Conservation (phyloP, 1,140 invertebrate species). For the Drosophila kurseongensis region DNA sequence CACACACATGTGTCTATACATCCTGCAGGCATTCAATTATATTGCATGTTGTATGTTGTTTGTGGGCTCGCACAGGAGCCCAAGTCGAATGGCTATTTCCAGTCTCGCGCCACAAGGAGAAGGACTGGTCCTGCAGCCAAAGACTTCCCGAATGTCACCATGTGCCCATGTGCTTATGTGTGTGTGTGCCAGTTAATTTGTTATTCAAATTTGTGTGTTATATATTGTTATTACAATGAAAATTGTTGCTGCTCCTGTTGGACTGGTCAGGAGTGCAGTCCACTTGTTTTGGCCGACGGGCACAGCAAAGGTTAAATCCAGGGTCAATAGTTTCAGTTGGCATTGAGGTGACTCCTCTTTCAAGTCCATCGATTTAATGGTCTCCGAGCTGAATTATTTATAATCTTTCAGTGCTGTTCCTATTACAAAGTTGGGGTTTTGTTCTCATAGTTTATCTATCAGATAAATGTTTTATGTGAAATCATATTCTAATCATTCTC, state of each 20-base stretch:
- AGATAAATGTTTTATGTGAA: too few species aligned
- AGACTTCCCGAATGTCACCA: slow-evolving; percentile 56
- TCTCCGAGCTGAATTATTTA: slow-evolving; percentile 3
- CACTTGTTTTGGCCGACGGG: slow-evolving; percentile 53
- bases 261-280: slow-evolving; percentile 35
- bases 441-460: background rate
- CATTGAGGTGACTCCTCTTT: slow-evolving; percentile 6
- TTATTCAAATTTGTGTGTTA: slow-evolving; percentile 83
- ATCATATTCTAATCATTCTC: too few species aligned
- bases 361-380: background rate
- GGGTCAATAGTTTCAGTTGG: slow-evolving; percentile 37
- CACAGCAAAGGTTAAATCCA: slow-evolving; percentile 38
- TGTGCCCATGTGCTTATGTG: slow-evolving; percentile 11
- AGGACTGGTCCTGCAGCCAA: slow-evolving; percentile 11
- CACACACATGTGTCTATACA: slow-evolving; percentile 33
- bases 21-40: slow-evolving; percentile 82
- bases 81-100: slow-evolving; percentile 68
- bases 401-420: background rate
- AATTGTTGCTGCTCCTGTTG: slow-evolving; percentile 59
- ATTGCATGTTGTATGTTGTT: slow-evolving; percentile 56
- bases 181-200: slow-evolving; percentile 70
- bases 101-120: slow-evolving; percentile 50
- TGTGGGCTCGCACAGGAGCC: slow-evolving; percentile 16
- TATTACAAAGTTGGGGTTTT: background rate
- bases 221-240: slow-evolving; percentile 80